These are phyloP conservation scores for Drosophila trichaetosa DNA, from an alignment of 2,888 invertebrate genomes.

Conservation along the genomic window DNA sequence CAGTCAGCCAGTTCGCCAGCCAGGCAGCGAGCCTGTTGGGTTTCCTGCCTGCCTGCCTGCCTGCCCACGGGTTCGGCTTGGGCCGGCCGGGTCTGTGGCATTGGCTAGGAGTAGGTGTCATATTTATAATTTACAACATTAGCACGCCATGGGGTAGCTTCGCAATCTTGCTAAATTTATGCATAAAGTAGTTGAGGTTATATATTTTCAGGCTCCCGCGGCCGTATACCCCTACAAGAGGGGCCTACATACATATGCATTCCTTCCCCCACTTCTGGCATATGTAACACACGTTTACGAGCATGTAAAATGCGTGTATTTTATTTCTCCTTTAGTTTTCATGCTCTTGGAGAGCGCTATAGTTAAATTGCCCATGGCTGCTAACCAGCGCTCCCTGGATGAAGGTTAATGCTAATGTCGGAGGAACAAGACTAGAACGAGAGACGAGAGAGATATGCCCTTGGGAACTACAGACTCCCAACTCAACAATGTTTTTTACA, in stretches of 20 bases:
- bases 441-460: constrained; percentile 20
- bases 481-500: constrained; percentile 7
- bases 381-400: constrained; percentile 66
- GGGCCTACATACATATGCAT: not conserved
- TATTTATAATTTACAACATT: constrained; percentile 84
- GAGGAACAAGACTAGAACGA: constrained; percentile 8
- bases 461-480: constrained; percentile 27
- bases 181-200: constrained; percentile 79
- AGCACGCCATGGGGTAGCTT: constrained; percentile 82
- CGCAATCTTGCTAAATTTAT: constrained; percentile 79
- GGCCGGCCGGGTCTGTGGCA: constrained; percentile 23
- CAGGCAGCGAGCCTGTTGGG: constrained; percentile 35
- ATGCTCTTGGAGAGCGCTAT: constrained; percentile 51
- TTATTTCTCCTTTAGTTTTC: constrained; percentile 68
- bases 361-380: constrained; percentile 64
- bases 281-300: constrained; percentile 80
- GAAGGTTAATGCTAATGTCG: constrained; percentile 59
- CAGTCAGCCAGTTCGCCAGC: constrained; percentile 27
- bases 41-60: constrained; percentile 23
- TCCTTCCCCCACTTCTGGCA: constrained; percentile 24
- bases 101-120: constrained; percentile 82
- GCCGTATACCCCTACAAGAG: constrained; percentile 19
- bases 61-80: constrained; percentile 63
- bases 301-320: constrained; percentile 80
- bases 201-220: constrained; percentile 57